Base-by-base conservation (phyloP, 2,113 vertebrate species). In the Pollachius pollachius region DNA sequence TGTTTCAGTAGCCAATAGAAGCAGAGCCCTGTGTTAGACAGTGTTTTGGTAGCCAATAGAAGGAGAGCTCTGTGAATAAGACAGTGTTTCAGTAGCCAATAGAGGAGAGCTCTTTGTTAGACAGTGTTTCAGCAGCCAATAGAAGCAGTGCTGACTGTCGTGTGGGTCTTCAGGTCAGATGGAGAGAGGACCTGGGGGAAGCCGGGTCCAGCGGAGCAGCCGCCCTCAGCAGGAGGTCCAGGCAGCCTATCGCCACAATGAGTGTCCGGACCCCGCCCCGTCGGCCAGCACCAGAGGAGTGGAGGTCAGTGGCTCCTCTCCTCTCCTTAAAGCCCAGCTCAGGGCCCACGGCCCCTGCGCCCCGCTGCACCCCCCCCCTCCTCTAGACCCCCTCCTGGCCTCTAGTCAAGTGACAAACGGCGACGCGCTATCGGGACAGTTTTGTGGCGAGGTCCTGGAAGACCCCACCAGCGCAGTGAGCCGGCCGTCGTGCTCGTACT, bases 251-350 rank as follows among this genome's bases (percentile, higher is more conserved):
- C 83, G 59, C 48, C 57, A 74, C 63, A 60, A 59, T 23, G 64
- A 67, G 70, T 12, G 3, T 27, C 68, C 68, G 65, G 70, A 18
- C 19, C 25, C 69, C 52, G 25, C 56, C 17, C 41, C 71, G 48
- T 16, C 67, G 34, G 67, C 68, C 27, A 17, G 71, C 65, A 73
- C 63, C 82, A 81, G 82, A 70, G 81, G 76, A 89, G 87, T 84
- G 86, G 90, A 91, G 90, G 90, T 91, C 89, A 90, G 90, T 91
- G 90, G 85, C 89, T 88, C 88, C 87, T 89, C 89, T 82, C 84
- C 84, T 87, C 87, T 81, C 75, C 84, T 90, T 89, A 90, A 86
- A 76, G 83, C 81, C 87, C 85, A 90, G 69, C 71, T 68, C 73
- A 73, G 66, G 82, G 62, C 79, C 73, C 71, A 80, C 64, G 76